Evolutionary conservation across 1,140 invertebrate genomes (phyloP).

Genomic region (Wiebesia pumilae): DNA sequence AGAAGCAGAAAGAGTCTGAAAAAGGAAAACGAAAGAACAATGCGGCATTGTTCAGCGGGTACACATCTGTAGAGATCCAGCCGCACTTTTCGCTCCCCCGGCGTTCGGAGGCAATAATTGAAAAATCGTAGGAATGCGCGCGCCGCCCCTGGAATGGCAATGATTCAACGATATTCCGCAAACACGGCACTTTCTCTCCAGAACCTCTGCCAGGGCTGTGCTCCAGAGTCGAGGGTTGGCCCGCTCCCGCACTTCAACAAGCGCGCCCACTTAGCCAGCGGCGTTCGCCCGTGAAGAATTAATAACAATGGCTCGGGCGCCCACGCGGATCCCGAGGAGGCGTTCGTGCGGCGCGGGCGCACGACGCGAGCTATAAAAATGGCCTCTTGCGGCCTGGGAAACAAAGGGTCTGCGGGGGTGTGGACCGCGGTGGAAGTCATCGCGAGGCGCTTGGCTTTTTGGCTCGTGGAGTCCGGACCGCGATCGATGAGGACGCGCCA

Average conservation of each 20-base stretch:
- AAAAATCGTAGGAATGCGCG: constrained; percentile 33
- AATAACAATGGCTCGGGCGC: constrained; percentile 46
- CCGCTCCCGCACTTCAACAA: constrained; percentile 3
- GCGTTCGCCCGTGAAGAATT: constrained; percentile 50
- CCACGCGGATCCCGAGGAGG: constrained; percentile 22
- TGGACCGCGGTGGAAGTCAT: no score
- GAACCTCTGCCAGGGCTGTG: not conserved
- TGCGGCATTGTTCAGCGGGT: constrained; percentile 26
- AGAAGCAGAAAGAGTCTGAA: not conserved
- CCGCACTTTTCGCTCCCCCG: not conserved
- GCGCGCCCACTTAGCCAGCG: constrained; percentile 43
- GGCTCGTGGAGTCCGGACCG: not conserved
- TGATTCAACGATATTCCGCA: constrained; percentile 54
- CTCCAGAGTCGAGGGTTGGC: not conserved
- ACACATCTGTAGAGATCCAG: not conserved
- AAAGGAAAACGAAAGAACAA: constrained; percentile 12
- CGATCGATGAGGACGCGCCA: no score
- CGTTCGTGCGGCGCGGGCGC: not conserved
- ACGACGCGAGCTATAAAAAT: constrained; percentile 41
- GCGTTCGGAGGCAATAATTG: constrained; percentile 20
- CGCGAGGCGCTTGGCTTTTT: no score
- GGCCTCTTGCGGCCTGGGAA: constrained; percentile 8
- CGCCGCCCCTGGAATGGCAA: constrained; percentile 16
- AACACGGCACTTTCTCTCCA: constrained; percentile 37
- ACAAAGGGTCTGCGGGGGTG: not conserved